Conservation (phyloP, 2,888 invertebrate species). For the Amphipyra berbera region DNA sequence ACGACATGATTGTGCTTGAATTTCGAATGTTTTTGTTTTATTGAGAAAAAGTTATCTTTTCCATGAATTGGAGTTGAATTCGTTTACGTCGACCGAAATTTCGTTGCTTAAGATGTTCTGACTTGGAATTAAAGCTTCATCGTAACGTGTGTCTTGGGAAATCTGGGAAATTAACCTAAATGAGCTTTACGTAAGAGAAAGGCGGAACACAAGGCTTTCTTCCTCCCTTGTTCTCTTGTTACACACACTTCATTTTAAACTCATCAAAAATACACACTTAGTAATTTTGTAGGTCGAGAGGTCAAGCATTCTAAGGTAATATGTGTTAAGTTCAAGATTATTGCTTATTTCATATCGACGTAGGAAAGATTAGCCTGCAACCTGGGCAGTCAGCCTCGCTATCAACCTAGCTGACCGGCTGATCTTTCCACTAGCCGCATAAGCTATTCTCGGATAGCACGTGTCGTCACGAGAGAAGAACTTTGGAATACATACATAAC, state of each 20-base stretch:
- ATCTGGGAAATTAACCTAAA: conserved; percentile 37
- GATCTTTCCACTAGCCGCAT: too few species aligned
- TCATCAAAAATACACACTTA: not conserved
- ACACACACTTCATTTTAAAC: conserved; percentile 5
- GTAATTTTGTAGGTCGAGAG: not conserved
- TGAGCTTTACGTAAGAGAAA: conserved; percentile 17
- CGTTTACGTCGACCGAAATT: conserved; percentile 33
- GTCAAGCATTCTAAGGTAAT: not conserved
- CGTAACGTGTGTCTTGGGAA: conserved; percentile 46
- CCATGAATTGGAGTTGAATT: conserved; percentile 2
- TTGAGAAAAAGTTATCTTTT: too few species aligned
- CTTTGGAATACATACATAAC: too few species aligned
- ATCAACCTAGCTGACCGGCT: too few species aligned
- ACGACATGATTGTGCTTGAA: conserved; percentile 32
- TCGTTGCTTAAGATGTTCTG: conserved; percentile 31
- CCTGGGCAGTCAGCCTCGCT: too few species aligned
- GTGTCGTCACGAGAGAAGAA: too few species aligned
- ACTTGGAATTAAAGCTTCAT: conserved; percentile 33
- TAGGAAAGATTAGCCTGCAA: too few species aligned
- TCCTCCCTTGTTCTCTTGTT: conserved; percentile 20
- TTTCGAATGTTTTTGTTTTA: not conserved
- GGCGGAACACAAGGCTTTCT: conserved; percentile 4
- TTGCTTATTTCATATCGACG: too few species aligned
- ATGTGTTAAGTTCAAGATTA: too few species aligned
- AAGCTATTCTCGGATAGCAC: too few species aligned